Evolutionary conservation across 2,113 vertebrate species (phyloP).

Genomic region (Todiramphus chloris): DNA sequence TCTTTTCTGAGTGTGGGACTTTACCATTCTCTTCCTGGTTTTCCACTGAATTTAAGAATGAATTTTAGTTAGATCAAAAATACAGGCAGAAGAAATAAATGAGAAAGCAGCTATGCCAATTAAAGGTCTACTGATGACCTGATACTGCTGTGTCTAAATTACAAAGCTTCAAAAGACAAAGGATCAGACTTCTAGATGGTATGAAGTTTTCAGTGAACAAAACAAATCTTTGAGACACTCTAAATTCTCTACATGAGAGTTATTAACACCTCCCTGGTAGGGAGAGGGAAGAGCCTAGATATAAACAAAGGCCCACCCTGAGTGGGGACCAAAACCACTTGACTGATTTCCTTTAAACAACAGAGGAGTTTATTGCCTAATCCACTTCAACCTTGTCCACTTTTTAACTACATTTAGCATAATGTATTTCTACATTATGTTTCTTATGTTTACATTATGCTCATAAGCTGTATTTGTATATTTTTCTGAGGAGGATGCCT

Average conservation of each 20-base stretch:
- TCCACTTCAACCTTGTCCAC: background rate
- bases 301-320: background rate
- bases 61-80: background rate
- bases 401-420: background rate
- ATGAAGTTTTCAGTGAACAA: background rate
- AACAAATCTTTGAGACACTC: background rate
- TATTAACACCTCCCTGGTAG: background rate
- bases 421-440: background rate
- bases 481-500: background rate
- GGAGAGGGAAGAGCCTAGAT: background rate
- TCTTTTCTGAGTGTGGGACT: background rate
- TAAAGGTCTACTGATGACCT: background rate
- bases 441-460: background rate
- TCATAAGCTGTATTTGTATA: background rate
- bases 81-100: background rate
- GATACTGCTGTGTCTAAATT: background rate
- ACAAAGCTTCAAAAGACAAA: background rate
- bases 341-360: background rate
- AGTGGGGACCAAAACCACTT: background rate
- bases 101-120: background rate
- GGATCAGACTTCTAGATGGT: background rate
- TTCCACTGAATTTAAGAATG: background rate
- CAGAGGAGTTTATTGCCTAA: accelerated
- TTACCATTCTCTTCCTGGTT: background rate
- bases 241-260: accelerated